These are phyloP conservation scores for Polydrusus tereticollis DNA, from an alignment of 2,888 invertebrate genomes.

Conservation along the genomic window DNA sequence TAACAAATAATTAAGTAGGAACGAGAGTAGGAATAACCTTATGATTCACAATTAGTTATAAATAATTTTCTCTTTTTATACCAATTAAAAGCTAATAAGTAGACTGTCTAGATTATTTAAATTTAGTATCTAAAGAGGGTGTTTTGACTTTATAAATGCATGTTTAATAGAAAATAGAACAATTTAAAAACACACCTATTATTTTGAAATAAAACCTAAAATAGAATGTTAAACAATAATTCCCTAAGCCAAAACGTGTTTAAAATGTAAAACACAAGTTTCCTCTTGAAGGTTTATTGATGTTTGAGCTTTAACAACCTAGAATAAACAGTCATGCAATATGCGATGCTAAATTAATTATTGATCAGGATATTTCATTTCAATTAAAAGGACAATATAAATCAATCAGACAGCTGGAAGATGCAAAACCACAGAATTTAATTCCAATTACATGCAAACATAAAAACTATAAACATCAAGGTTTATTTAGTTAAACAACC, in stretches of 20 bases:
- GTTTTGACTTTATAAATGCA: background rate
- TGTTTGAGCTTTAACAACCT: slow-evolving; percentile 4
- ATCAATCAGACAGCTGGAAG: background rate
- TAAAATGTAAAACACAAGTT: background rate
- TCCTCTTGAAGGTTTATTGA: slow-evolving; percentile 1
- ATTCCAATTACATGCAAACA: background rate
- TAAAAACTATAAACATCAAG: slow-evolving; percentile 4
- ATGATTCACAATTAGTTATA: too few species aligned
- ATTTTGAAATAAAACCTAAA: too few species aligned
- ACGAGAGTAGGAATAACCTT: too few species aligned
- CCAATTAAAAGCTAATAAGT: too few species aligned
- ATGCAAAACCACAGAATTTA: background rate
- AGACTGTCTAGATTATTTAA: too few species aligned
- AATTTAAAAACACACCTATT: too few species aligned
- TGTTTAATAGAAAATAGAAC: background rate
- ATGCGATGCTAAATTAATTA: slow-evolving; percentile 20
- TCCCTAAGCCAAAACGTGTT: background rate
- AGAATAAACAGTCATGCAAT: slow-evolving; percentile 22
- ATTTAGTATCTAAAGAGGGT: too few species aligned
- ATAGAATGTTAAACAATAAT: background rate
- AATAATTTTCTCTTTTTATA: too few species aligned
- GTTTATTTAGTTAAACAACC: slow-evolving; percentile 16
- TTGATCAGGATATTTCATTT: slow-evolving; percentile 15
- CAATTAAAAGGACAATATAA: slow-evolving; percentile 3
- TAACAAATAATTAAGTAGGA: too few species aligned